These are phyloP conservation scores for Pipistrellus kuhlii DNA, from an alignment of 2,797 vertebrate genomes.

Conservation along the genomic window DNA sequence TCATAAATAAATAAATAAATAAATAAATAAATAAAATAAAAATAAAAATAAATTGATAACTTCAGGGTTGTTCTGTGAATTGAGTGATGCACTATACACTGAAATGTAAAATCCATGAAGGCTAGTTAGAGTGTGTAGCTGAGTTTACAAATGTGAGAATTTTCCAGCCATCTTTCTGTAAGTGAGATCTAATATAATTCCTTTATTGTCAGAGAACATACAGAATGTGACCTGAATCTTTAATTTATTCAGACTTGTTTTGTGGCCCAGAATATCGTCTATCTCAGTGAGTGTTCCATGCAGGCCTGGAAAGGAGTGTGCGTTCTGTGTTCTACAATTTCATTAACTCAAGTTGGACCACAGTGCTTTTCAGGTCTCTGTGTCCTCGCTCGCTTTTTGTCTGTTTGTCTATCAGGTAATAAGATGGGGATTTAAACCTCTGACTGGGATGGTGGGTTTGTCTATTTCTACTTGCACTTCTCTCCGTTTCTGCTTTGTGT, in stretches of 20 bases:
- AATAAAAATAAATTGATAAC: neutral
- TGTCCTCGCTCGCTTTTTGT: neutral
- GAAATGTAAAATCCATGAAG: neutral
- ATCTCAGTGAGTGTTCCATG: neutral
- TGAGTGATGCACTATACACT: fast-evolving
- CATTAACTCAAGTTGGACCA: fast-evolving
- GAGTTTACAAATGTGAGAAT: neutral
- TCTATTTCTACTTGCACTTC: neutral
- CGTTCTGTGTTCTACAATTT: fast-evolving
- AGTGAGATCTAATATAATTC: neutral
- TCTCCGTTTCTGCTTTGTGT: neutral
- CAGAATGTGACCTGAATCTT: neutral
- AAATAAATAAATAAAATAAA: too few relatives aligned
- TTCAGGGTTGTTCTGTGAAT: neutral
- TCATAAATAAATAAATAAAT: too few relatives aligned
- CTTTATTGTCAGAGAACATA: neutral
- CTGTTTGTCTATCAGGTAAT: neutral
- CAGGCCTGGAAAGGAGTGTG: neutral
- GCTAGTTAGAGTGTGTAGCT: neutral
- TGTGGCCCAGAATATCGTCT: neutral
- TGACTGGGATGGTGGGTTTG: neutral
- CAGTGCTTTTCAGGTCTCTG: neutral
- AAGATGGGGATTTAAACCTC: neutral
- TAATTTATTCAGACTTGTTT: neutral
- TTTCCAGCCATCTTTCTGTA: neutral